These are phyloP conservation scores for Chaetodon auriga DNA, from an alignment of 2,113 vertebrate species.

Conservation along the genomic window DNA sequence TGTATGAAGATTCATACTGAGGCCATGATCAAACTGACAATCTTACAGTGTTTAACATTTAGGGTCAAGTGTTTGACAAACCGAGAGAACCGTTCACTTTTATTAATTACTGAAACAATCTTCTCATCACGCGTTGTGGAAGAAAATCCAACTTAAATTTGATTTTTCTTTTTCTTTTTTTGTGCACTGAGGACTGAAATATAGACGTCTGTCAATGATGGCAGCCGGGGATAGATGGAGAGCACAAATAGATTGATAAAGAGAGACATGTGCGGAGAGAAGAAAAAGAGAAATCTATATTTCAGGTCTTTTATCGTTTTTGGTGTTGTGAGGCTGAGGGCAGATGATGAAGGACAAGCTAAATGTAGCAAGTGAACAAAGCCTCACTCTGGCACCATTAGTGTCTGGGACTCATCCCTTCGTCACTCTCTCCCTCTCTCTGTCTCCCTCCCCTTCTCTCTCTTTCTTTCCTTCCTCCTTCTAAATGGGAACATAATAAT, in stretches of 20 bases:
- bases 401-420: constrained; percentile 75
- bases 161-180: not conserved
- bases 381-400: constrained; percentile 83
- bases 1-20: not conserved
- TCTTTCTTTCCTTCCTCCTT: constrained; percentile 76
- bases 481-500: constrained; percentile 88
- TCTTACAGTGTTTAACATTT: not conserved
- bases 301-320: constrained; percentile 80
- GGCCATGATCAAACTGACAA: not conserved
- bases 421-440: constrained; percentile 57
- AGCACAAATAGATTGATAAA: constrained; percentile 64
- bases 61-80: not conserved
- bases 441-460: constrained; percentile 62
- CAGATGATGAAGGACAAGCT: constrained; percentile 82
- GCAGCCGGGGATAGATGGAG: constrained; percentile 47
- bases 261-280: constrained; percentile 34
- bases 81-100: not conserved
- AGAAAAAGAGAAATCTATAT: constrained; percentile 78
- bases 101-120: constrained; percentile 22
- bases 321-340: constrained; percentile 75
- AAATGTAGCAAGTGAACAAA: constrained; percentile 85
- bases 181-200: constrained; percentile 8
- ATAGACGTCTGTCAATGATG: constrained; percentile 41
- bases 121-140: not conserved
- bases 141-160: constrained; percentile 10